Base-by-base conservation (phyloP, 37 sponge, comb jelly and placozoan species). In the Axinella damicornis region DNA sequence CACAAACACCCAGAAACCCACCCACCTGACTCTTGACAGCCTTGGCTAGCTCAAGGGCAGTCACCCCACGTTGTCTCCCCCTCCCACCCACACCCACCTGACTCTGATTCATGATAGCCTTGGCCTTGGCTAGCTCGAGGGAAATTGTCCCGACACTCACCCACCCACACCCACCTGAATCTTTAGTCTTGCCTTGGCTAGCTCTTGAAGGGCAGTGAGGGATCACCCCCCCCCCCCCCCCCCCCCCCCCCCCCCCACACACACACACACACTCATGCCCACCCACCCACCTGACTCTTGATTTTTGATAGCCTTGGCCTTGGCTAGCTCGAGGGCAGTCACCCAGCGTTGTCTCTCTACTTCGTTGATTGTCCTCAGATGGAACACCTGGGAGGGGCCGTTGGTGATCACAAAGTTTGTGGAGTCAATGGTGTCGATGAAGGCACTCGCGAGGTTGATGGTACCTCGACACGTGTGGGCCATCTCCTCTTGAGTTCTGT, bases 131-230 rank as follows among this genome's bases (percentile, higher is more conserved):
- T 65, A 92, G 81, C 71, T 90, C 91, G 36, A 97, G 85, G 0
- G 91, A 91, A 15, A 95, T 97, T 9, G 95, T 91, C 98, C 98
- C n/a, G n/a, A n/a, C n/a, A n/a, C n/a, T n/a, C n/a, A n/a, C n/a
- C n/a, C n/a, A n/a, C n/a, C n/a, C n/a, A n/a, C n/a, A n/a, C n/a
- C n/a, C n/a, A n/a, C n/a, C n/a, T n/a, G n/a, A n/a, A n/a, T n/a
- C n/a, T n/a, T 15, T 19, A 19, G 18, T 19, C 57, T 56, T 56
- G 57, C 15, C 18, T 15, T 56, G 18, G 15, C 57, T 56, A 56
- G 17, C 57, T 56, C 57, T 56, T 56, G 17, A 19, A 56, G 57
- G 18, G 17, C 57, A 19, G n/a, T n/a, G n/a, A n/a, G n/a, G n/a
- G n/a, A n/a, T n/a, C n/a, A n/a, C n/a, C n/a, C n/a, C n/a, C n/a